A percentile compares a stretch with the other conserved stretches of the same genome.
phyloP scores from a whole-genome alignment of 2,888 invertebrate genomes.

The Aleiodes leptofemur region DNA sequence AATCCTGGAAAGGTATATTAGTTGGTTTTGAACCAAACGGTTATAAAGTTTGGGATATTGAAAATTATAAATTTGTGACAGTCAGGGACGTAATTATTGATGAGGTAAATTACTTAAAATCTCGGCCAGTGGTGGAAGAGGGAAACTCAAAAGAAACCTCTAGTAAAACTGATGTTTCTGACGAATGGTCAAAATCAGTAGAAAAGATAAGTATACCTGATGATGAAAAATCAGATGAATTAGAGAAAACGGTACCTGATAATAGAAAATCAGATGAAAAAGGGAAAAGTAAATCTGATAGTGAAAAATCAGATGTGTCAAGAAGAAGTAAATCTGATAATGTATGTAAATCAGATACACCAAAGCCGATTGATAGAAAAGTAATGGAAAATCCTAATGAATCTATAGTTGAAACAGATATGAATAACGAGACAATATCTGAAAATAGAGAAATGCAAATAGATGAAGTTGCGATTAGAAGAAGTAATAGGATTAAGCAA shows the following conservation, averaged over 20 bases:
- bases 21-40: constrained; percentile 67
- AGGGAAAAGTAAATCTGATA: constrained; percentile 4
- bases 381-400: background rate
- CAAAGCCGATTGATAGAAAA: constrained; percentile 5
- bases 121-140: constrained; percentile 50
- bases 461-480: too few species aligned
- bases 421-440: too few species aligned
- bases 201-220: constrained; percentile 36
- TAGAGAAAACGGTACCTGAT: constrained; percentile 37
- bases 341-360: constrained; percentile 26
- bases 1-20: constrained; percentile 67
- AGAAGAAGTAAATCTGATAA: constrained; percentile 21
- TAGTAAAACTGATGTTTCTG: constrained; percentile 38
- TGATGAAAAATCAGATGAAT: constrained; percentile 37
- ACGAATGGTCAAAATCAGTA: constrained; percentile 39
- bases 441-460: too few species aligned
- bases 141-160: constrained; percentile 30
- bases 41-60: constrained; percentile 66
- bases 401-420: constrained; percentile 38
- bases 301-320: constrained; percentile 11
- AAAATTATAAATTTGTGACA: constrained; percentile 61
- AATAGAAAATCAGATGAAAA: constrained; percentile 36
- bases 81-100: constrained; percentile 68
- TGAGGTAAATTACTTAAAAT: constrained; percentile 61
- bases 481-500: constrained; percentile 46